Percentiles rank a stretch among this genome's conserved stretches.
Conservation (phyloP, 2,888 invertebrate species). For the Ametastegia equiseti region DNA sequence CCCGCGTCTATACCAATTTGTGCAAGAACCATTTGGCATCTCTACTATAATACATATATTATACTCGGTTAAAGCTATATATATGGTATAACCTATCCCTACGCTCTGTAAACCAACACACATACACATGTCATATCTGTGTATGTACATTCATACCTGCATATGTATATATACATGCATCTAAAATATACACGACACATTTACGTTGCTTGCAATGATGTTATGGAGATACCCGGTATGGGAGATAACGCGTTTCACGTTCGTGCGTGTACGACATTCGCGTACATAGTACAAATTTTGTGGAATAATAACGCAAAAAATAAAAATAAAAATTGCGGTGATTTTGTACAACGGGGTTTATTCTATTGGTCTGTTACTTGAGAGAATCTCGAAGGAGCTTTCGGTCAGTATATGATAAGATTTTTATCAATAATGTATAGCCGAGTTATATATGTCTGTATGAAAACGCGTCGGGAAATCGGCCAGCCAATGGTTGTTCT, state of each 20-base stretch:
- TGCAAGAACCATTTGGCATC: constrained; percentile 65
- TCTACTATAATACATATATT: constrained; percentile 57
- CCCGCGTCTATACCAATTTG: constrained; percentile 65
- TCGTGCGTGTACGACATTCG: not conserved
- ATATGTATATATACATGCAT: not conserved
- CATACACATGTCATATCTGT: too few species aligned
- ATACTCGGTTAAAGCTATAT: not conserved
- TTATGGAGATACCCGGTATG: not conserved
- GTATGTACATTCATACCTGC: too few species aligned
- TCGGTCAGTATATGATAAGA: not conserved
- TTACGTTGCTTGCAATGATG: not conserved
- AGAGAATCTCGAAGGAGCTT: not conserved
- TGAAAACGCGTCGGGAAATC: constrained; percentile 5
- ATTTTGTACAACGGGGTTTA: not conserved
- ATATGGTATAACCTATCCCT: not conserved
- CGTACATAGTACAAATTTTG: not conserved
- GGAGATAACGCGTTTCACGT: constrained; percentile 7
- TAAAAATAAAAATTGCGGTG: not conserved
- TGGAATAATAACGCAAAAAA: not conserved
- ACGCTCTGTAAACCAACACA: too few species aligned
- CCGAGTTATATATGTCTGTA: not conserved
- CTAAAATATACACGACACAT: not conserved
- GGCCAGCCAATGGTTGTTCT: not conserved
- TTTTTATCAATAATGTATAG: not conserved
- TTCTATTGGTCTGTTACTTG: not conserved